These are phyloP conservation scores for Drosophila neotestacea DNA, from an alignment of 2,888 invertebrate genomes.

Conservation along the genomic window DNA sequence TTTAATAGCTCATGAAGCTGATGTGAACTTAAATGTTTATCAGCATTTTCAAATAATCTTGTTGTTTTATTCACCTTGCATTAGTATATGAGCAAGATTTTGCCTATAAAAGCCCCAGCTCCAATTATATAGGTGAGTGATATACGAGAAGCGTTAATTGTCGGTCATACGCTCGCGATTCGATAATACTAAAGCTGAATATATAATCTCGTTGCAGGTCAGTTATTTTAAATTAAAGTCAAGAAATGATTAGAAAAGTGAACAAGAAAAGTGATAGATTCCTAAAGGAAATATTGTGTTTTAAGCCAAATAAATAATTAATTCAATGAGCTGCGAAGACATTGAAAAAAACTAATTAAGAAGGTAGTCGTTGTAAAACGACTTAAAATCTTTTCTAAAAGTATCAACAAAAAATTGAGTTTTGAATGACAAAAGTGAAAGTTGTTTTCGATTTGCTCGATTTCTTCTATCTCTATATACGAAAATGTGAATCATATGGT, in stretches of 20 bases:
- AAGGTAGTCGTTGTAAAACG: not conserved
- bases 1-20: not conserved
- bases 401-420: not conserved
- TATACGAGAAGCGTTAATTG: conserved; percentile 28
- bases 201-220: not conserved
- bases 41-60: conserved; percentile 20
- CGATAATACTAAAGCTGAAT: not conserved
- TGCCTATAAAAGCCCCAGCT: conserved; percentile 44
- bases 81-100: not conserved
- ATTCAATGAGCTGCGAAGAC: no score
- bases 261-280: not conserved
- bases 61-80: conserved; percentile 1
- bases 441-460: no score
- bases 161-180: conserved; percentile 19
- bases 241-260: not conserved
- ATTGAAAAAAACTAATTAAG: no score
- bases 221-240: not conserved
- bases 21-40: not conserved
- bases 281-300: not conserved
- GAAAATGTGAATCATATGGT: no score
- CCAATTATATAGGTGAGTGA: conserved; percentile 19
- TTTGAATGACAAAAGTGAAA: not conserved
- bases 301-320: no score
- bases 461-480: no score
- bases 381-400: not conserved